Evolutionary conservation across 2,797 vertebrate species (phyloP).

Genomic region (Pseudochromis fuscus): DNA sequence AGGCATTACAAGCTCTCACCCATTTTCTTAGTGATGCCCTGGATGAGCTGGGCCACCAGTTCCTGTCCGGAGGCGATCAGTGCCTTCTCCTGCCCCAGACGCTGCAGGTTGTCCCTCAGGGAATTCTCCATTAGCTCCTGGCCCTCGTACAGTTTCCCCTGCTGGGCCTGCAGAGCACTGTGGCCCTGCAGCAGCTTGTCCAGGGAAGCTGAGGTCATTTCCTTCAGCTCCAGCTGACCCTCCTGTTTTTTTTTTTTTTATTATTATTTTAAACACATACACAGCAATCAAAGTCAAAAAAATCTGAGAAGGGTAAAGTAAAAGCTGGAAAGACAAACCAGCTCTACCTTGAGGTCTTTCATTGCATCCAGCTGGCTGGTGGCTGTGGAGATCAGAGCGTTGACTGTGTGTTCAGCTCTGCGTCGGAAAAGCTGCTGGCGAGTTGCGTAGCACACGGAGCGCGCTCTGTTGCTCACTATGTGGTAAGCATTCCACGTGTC

Average conservation of each 20-base stretch:
- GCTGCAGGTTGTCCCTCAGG: slow-evolving; percentile 80
- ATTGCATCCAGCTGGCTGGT: slow-evolving; percentile 86
- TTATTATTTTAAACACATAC: not conserved
- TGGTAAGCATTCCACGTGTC: slow-evolving; percentile 91
- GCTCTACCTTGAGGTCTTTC: slow-evolving; percentile 85
- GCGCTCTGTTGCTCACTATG: slow-evolving; percentile 89
- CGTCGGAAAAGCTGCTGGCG: slow-evolving; percentile 88
- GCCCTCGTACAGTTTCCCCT: slow-evolving; percentile 74
- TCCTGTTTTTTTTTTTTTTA: slow-evolving; percentile 69
- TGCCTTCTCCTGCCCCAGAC: slow-evolving; percentile 82
- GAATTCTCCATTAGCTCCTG: slow-evolving; percentile 83
- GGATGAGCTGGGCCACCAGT: slow-evolving; percentile 82
- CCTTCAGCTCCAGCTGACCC: slow-evolving; percentile 85
- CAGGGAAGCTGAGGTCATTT: slow-evolving; percentile 85
- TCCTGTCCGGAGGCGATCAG: slow-evolving; percentile 83
- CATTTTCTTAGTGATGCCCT: slow-evolving; percentile 81
- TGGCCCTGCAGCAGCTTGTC: slow-evolving; percentile 86
- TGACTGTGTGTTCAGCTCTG: slow-evolving; percentile 86
- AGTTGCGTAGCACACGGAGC: slow-evolving; percentile 86
- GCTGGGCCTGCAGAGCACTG: slow-evolving; percentile 79
- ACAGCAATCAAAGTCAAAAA: not conserved
- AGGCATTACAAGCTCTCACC: slow-evolving; percentile 74
- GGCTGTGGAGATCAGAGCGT: slow-evolving; percentile 86
- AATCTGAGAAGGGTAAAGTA: not conserved
- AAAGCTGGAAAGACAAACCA: not conserved